Evolutionary conservation across 2,797 vertebrate species (phyloP), one percentile per base, ranked within the genome.

Genomic region (Falco berigora): DNA sequence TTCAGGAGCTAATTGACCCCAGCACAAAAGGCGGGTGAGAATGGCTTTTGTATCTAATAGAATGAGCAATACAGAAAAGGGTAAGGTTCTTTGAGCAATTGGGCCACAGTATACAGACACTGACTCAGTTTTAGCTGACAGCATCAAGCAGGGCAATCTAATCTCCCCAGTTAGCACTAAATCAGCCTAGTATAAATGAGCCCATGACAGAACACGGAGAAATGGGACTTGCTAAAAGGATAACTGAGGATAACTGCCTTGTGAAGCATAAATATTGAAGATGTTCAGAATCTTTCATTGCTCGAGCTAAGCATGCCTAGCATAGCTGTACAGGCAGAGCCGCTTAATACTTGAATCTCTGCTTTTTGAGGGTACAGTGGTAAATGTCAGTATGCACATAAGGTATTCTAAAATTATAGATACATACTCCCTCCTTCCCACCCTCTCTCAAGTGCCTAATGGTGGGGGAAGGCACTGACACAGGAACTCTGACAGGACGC

Each of bases 31-130:
- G 72, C 17, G 79, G 94, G 93, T 97, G 93, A 97, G 92, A 87
- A 97, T 96, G 96, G 90, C 91, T 98, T 97, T 97, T 96, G 96
- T 97, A 95, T 88, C 95, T 97, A 94, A 97, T 96, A 97, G 92
- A 97, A 93, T 96, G 94, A 97, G 93, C 90, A 94, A 94, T 66
- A 91, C 78, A 97, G 96, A 90, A 96, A 96, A 97, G 97, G 97
- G 95, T 94, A 94, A 96, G 95, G 95, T 86, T 97, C 94, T 96
- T 42, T 87, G 95, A 96, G 96, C 81, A 96, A 97, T 61, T 36
- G 76, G 96, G 96, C 96, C 95, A 88, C 91, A 56, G 94, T 59
- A 95, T 32, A 94, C 52, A 96, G 97, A 94, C 88, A 92, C 83
- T 93, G 96, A 96, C 71, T 97, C 95, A 88, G 94, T 96, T 93